Evolutionary conservation across 2,888 invertebrate species (phyloP).

Genomic region (Hipparchia semele): DNA sequence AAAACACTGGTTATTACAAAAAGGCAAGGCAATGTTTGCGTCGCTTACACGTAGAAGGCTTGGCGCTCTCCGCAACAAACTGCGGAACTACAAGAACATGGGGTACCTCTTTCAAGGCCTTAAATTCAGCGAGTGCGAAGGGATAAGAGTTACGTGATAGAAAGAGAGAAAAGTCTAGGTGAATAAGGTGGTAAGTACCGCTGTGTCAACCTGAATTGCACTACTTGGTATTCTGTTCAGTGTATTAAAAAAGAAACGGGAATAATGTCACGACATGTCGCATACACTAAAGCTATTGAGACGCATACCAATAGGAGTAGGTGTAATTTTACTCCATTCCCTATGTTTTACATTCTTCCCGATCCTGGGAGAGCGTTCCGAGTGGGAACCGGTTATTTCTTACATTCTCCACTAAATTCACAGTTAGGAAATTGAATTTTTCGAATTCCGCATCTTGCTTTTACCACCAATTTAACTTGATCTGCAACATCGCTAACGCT

Average conservation of each 20-base stretch:
- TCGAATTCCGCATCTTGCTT: constrained; percentile 67
- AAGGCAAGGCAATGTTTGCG: no score
- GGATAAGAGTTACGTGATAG: no score
- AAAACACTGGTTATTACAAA: no score
- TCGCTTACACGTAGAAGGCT: no score
- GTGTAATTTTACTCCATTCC: constrained; percentile 62
- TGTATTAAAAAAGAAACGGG: background rate
- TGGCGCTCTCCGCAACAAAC: no score
- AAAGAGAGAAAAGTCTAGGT: no score
- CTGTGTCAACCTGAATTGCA: no score
- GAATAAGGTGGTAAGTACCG: no score
- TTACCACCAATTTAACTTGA: constrained; percentile 52
- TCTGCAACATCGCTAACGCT: constrained; percentile 44
- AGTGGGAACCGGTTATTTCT: constrained; percentile 69
- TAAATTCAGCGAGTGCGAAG: no score
- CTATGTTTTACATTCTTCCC: constrained; percentile 68
- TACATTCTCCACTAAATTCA: constrained; percentile 74
- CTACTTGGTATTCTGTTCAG: no score
- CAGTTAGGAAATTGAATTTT: constrained; percentile 79
- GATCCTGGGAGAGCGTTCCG: constrained; percentile 58
- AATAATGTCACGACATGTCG: constrained; percentile 30
- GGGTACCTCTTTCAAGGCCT: no score
- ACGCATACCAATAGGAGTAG: constrained; percentile 48
- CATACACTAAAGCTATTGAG: constrained; percentile 43
- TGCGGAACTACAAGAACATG: no score